A percentile compares a stretch with the other conserved stretches of the same genome.
Evolutionary conservation across 2,888 invertebrate genomes (phyloP).

Genomic region (Heliconius aoede): DNA sequence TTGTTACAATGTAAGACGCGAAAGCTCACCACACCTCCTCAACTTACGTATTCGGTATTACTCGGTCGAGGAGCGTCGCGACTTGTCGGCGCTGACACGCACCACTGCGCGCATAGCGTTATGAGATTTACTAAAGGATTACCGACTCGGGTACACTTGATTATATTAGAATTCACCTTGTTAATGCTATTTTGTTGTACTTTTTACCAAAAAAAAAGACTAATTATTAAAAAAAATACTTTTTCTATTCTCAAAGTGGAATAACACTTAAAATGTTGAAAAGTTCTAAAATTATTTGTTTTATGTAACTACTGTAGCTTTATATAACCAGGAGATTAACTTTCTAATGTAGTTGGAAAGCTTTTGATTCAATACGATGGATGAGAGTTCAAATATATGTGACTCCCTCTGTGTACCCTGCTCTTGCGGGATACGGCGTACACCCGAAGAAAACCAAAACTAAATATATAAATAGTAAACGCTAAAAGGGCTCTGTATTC

Average conservation of each 20-base stretch:
- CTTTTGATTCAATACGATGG: no score
- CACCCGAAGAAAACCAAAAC: background rate
- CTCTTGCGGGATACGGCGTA: no score
- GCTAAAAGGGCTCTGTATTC: conserved; percentile 25
- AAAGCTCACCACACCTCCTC: conserved; percentile 27
- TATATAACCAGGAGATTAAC: no score
- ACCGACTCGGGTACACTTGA: conserved; percentile 48
- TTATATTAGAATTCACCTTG: conserved; percentile 49
- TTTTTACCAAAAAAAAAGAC: background rate
- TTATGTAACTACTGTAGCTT: no score
- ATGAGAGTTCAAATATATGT: no score
- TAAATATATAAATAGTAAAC: conserved; percentile 11
- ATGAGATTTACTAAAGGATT: conserved; percentile 67
- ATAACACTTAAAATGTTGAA: no score
- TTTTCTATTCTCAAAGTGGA: no score
- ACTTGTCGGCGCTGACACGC: conserved; percentile 59
- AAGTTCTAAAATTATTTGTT: no score
- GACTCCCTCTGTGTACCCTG: no score
- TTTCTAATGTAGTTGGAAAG: no score
- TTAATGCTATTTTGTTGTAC: conserved; percentile 25
- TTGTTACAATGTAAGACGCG: conserved; percentile 16
- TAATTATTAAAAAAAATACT: no score
- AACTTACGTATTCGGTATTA: conserved; percentile 62
- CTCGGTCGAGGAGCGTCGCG: conserved; percentile 58
- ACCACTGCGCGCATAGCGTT: conserved; percentile 56